phyloP scores from a whole-genome alignment of 2,888 invertebrate genomes.

The Xestobium rufovillosum region DNA sequence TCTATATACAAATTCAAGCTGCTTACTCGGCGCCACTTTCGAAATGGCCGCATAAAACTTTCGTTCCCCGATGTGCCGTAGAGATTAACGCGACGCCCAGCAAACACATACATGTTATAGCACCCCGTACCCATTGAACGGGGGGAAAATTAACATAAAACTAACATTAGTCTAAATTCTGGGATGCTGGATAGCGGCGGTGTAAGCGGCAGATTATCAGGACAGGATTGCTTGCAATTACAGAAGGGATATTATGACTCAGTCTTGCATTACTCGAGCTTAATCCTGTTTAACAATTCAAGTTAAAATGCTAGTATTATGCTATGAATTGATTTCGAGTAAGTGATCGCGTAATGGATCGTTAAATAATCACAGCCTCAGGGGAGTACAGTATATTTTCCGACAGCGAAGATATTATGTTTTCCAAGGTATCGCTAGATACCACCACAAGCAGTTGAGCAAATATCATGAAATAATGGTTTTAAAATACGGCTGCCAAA shows the following conservation, averaged over 20 bases:
- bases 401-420: too few species aligned
- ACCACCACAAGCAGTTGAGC: too few species aligned
- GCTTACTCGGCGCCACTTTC: slow-evolving; percentile 1
- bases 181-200: slow-evolving; percentile 22
- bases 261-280: slow-evolving; percentile 4
- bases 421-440: too few species aligned
- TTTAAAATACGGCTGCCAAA: too few species aligned
- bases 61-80: too few species aligned
- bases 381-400: too few species aligned
- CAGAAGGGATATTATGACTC: slow-evolving; percentile 13
- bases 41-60: neutral
- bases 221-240: slow-evolving; percentile 33
- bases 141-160: slow-evolving; percentile 1
- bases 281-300: neutral
- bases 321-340: too few species aligned
- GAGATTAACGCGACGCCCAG: slow-evolving; percentile 3
- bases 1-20: too few species aligned
- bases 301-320: too few species aligned
- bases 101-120: neutral
- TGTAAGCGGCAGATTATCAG: slow-evolving; percentile 34
- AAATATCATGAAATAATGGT: too few species aligned
- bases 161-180: neutral
- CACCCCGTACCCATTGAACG: neutral
- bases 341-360: too few species aligned
- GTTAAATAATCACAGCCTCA: too few species aligned